Evolutionary conservation across 2,888 invertebrate species (phyloP), one percentile per base, ranked within the genome.

Genomic region (Zygothrica quintamaculata): DNA sequence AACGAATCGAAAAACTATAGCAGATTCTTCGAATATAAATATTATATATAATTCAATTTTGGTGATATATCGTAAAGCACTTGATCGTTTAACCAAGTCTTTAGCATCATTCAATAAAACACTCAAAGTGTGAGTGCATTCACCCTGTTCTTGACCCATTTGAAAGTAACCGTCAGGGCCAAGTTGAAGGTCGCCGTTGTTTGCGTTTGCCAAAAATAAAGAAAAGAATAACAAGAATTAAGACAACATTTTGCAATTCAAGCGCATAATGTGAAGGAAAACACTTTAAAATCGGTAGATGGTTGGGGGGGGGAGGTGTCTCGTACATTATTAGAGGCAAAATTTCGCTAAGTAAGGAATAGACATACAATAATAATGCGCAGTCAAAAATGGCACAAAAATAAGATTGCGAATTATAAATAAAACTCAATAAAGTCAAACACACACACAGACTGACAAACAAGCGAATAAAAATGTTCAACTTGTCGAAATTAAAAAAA

Each of bases 371-470:
- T 50, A 57, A 59, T 71, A 22, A 48, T 76, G 68, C 74, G 74
- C 76, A 79, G 57, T 65, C 65, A 13, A 65, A 66, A 57, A 55
- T 66, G 66, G 44, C 57, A 69, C 55, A 42, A 57, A 65, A 70
- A 57, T 52, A 56, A 61, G 65, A 65, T 76, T 65, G 58, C 40
- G 43, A 72, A 62, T 64, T 84, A 76, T 65, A 80, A 76, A 74
- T 81, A 79, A 72, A 67, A 40, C 18, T 11, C 47, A 25, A 3
- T 11, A 25, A 34, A 37, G 6, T 22, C 18, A 40, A n/a, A 39
- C 8, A 33, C 33, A 13, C 34, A 31, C 25, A 22, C 48, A 15
- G 9, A 15, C 31, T 44, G 1, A 29, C 36, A 58, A 46, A 60
- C 40, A 42, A 55, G 53, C 58, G 39, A 50, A 60, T 46, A 50